Evolutionary conservation across 2,888 invertebrate genomes (phyloP).

Genomic region (Formica aserva): DNA sequence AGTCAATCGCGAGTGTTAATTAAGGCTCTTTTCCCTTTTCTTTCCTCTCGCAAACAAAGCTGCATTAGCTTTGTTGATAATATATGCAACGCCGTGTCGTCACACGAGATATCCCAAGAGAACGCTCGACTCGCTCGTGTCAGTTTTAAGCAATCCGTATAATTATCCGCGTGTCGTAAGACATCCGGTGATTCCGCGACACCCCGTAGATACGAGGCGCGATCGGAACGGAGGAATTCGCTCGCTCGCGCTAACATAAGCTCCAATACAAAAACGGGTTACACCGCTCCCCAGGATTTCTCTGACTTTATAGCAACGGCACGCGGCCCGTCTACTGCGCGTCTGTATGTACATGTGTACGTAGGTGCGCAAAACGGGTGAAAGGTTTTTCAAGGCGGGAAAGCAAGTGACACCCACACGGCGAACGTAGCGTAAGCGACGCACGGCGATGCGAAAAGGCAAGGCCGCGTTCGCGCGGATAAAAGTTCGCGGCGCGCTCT

Average conservation of each 20-base stretch:
- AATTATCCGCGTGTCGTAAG: slow-evolving; percentile 1
- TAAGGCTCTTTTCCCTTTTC: slow-evolving; percentile 5
- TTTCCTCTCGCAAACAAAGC: neutral
- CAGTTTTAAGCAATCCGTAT: neutral
- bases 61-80: slow-evolving; percentile 16
- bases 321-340: slow-evolving; percentile 72
- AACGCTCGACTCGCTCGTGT: neutral
- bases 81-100: slow-evolving; percentile 9
- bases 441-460: slow-evolving; percentile 76
- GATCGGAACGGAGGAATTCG: slow-evolving; percentile 26
- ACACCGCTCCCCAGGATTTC: slow-evolving; percentile 66
- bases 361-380: slow-evolving; percentile 81
- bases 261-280: slow-evolving; percentile 59
- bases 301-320: slow-evolving; percentile 73
- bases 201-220: neutral
- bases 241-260: slow-evolving; percentile 15
- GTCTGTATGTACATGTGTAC: slow-evolving; percentile 68
- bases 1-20: slow-evolving; percentile 25
- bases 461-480: slow-evolving; percentile 80
- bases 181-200: slow-evolving; percentile 19
- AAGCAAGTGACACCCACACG: slow-evolving; percentile 82
- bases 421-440: slow-evolving; percentile 25
- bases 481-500: slow-evolving; percentile 79
- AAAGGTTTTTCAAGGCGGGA: slow-evolving; percentile 83
- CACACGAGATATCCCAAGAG: slow-evolving; percentile 16